These are phyloP conservation scores for Rhabdornis inornatus DNA, from an alignment of 2,113 vertebrate genomes.

Conservation along the genomic window DNA sequence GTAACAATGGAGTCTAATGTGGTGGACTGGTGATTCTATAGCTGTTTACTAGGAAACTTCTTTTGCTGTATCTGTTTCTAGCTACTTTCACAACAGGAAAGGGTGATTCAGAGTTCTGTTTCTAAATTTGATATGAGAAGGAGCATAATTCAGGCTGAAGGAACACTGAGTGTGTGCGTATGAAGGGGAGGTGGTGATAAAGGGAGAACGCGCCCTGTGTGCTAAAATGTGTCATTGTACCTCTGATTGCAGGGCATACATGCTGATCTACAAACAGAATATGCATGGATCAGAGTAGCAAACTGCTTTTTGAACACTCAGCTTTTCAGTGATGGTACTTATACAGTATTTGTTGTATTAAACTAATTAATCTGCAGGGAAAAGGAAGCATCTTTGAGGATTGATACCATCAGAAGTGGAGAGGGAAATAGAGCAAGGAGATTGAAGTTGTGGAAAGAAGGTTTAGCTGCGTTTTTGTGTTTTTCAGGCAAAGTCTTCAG, in stretches of 20 bases:
- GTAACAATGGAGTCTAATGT: neutral
- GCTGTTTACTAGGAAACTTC: slow-evolving; percentile 1
- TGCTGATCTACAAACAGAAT: neutral
- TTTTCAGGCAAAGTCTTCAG: neutral
- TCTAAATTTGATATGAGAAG: slow-evolving; percentile 31
- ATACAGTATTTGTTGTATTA: neutral
- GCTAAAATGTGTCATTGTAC: neutral
- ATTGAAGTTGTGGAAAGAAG: neutral
- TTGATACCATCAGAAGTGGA: neutral
- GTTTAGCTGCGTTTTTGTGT: neutral
- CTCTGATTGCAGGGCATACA: neutral
- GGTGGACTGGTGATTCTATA: neutral
- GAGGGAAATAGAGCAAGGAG: neutral
- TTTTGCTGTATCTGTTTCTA: slow-evolving; percentile 13
- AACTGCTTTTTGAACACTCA: neutral
- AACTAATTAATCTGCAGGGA: neutral
- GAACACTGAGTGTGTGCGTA: neutral
- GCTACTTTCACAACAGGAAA: slow-evolving; percentile 28
- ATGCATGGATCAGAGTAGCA: neutral
- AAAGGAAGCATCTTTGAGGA: neutral
- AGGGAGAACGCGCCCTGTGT: neutral
- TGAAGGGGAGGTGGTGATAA: neutral
- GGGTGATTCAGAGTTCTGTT: slow-evolving; percentile 43
- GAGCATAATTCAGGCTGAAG: neutral
- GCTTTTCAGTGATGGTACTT: neutral